Evolutionary conservation across 2,113 vertebrate genomes (phyloP).

Genomic region (Pogonocichla stellata): DNA sequence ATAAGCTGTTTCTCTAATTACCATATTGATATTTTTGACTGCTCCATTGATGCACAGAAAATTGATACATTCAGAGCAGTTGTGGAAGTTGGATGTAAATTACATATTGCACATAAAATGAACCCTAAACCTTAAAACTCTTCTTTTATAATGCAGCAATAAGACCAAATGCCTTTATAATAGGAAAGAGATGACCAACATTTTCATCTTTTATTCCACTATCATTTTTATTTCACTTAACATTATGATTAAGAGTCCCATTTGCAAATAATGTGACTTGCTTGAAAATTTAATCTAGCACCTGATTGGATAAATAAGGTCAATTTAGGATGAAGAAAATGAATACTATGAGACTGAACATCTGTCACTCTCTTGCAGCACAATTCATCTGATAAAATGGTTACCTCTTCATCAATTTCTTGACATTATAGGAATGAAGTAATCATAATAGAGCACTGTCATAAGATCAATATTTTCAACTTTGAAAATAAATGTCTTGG

Average conservation of each 20-base stretch:
- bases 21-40: constrained; percentile 4
- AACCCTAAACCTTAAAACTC: constrained; percentile 45
- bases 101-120: constrained; percentile 41
- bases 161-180: constrained; percentile 50
- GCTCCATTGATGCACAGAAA: neutral
- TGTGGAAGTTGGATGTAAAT: constrained; percentile 45
- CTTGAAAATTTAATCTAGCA: constrained; percentile 16
- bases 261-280: neutral
- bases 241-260: neutral
- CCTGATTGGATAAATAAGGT: constrained; percentile 23
- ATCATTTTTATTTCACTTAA: constrained; percentile 9
- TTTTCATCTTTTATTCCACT: neutral
- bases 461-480: constrained; percentile 56
- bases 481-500: constrained; percentile 69
- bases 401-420: constrained; percentile 45
- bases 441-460: constrained; percentile 45
- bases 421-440: constrained; percentile 52
- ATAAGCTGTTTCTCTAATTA: constrained; percentile 9
- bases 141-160: constrained; percentile 39
- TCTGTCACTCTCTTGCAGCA: neutral
- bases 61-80: neutral
- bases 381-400: constrained; percentile 23
- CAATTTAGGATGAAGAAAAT: neutral
- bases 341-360: neutral
- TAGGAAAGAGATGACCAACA: constrained; percentile 35